phyloP scores from a whole-genome alignment of 2,113 vertebrate species.

The Mustela lutreola region DNA sequence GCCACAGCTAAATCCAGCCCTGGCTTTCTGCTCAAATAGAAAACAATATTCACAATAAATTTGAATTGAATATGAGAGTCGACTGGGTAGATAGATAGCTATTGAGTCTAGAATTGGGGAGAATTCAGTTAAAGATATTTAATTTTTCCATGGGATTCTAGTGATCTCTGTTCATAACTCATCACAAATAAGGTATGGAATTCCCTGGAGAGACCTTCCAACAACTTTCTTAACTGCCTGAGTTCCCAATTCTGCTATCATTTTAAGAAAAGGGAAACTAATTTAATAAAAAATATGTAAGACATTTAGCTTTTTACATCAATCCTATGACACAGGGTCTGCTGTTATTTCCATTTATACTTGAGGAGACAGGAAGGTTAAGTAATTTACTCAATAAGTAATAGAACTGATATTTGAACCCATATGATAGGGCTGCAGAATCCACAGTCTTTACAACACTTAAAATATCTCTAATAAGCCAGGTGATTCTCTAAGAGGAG shows the following conservation, averaged over 20 bases:
- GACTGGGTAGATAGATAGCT: not conserved
- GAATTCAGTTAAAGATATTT: not conserved
- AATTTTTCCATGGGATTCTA: not conserved
- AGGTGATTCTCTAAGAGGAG: not conserved
- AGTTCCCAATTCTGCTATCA: not conserved
- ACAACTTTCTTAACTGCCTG: not conserved
- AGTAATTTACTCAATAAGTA: not conserved
- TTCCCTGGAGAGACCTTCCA: not conserved
- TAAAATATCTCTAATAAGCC: not conserved
- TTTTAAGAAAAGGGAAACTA: not conserved
- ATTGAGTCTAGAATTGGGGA: not conserved
- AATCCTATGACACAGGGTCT: not conserved
- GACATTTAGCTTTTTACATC: constrained; percentile 13
- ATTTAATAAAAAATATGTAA: not conserved
- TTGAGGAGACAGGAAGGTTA: not conserved
- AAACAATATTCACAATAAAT: constrained; percentile 44
- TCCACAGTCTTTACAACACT: not conserved
- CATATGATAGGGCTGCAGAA: not conserved
- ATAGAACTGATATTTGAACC: not conserved
- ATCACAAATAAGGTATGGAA: not conserved
- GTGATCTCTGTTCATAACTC: constrained; percentile 21
- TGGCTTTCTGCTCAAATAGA: constrained; percentile 20
- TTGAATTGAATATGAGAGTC: constrained; percentile 13
- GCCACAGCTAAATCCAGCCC: not conserved
- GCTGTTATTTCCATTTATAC: not conserved